These are phyloP conservation scores for Hypomecis punctinalis DNA, from an alignment of 2,888 invertebrate genomes.

Conservation along the genomic window DNA sequence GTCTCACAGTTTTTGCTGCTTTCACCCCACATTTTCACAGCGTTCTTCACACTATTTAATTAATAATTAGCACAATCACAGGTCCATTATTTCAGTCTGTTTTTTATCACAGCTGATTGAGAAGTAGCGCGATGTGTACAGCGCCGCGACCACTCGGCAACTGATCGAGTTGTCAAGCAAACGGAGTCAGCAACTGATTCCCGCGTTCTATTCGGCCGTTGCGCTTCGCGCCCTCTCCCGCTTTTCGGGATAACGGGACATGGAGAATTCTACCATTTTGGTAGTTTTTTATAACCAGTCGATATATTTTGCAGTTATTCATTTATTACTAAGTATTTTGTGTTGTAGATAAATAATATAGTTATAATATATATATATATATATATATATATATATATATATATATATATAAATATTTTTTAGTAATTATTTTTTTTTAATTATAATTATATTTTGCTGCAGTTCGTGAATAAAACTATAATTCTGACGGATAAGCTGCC, in stretches of 20 bases:
- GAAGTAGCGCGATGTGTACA: constrained; percentile 3
- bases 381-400: no score
- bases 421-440: background rate
- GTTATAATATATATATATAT: no score
- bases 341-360: no score
- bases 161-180: constrained; percentile 14
- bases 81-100: constrained; percentile 64
- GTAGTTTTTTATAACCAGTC: constrained; percentile 54
- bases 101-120: constrained; percentile 36
- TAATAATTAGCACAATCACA: constrained; percentile 58
- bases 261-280: constrained; percentile 56
- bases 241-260: constrained; percentile 48
- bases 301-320: no score
- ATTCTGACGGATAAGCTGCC: no score
- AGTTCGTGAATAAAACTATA: no score
- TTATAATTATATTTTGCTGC: constrained; percentile 23
- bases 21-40: constrained; percentile 75
- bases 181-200: constrained; percentile 9
- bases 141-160: constrained; percentile 35
- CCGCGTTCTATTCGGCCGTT: constrained; percentile 41
- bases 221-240: constrained; percentile 50
- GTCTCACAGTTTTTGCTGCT: constrained; percentile 72
- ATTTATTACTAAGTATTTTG: no score
- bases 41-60: constrained; percentile 44
- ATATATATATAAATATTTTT: no score